phyloP scores from a whole-genome alignment of 2,797 vertebrate species.

The Psittacula echo region DNA sequence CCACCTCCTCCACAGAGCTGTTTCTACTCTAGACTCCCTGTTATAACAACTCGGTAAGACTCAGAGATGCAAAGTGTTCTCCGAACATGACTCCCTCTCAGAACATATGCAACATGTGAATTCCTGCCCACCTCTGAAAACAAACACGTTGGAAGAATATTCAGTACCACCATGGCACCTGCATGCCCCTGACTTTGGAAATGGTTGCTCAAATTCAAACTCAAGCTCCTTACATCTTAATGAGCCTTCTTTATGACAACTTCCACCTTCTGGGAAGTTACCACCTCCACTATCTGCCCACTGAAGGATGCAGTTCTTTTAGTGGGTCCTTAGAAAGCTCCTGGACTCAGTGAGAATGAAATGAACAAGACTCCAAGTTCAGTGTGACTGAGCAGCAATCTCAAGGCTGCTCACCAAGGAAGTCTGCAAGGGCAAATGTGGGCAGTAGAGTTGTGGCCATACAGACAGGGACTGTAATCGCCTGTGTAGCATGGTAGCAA shows the following conservation, averaged over 20 bases:
- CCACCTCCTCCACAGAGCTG: rapidly evolving
- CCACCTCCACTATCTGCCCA: not conserved
- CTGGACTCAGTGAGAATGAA: not conserved
- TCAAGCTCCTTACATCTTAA: not conserved
- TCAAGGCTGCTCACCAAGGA: not conserved
- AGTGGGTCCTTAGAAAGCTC: not conserved
- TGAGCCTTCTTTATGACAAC: not conserved
- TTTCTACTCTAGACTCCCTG: not conserved
- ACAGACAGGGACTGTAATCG: not conserved
- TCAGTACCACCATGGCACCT: not conserved
- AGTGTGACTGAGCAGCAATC: not conserved
- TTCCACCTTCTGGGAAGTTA: not conserved
- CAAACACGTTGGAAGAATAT: not conserved
- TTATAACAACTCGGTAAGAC: not conserved
- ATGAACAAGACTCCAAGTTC: not conserved
- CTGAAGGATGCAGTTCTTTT: not conserved
- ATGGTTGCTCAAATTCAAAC: not conserved
- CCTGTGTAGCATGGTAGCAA: not conserved
- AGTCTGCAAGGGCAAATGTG: not conserved
- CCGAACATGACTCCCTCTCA: not conserved
- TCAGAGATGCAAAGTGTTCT: not conserved
- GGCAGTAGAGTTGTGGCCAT: not conserved
- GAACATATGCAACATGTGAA: not conserved
- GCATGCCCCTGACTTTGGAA: not conserved
- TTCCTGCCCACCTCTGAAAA: not conserved